A percentile compares a stretch with the other conserved stretches of the same genome.
Evolutionary conservation across 1,140 invertebrate genomes (phyloP).

Genomic region (Tetramorium parvispinum): DNA sequence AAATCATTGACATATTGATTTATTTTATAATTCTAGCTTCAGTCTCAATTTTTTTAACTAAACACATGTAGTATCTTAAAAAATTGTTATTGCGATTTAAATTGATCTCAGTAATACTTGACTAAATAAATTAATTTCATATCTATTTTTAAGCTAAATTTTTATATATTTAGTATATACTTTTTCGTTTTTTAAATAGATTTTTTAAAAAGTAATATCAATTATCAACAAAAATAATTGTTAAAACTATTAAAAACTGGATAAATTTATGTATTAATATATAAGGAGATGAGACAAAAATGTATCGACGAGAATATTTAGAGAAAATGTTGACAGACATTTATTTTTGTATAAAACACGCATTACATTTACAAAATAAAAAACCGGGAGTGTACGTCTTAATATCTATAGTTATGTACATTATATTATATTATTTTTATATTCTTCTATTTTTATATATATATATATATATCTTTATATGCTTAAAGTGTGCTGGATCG

Average conservation of each 20-base stretch:
- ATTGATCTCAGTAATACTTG: too few relatives aligned
- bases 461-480: not conserved
- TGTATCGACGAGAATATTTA: not conserved
- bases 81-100: too few relatives aligned
- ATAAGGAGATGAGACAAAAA: not conserved
- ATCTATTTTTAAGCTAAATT: too few relatives aligned
- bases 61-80: too few relatives aligned
- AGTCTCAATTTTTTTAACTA: too few relatives aligned
- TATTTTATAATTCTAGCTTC: too few relatives aligned
- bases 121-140: too few relatives aligned
- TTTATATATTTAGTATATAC: too few relatives aligned
- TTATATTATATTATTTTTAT: constrained; percentile 71
- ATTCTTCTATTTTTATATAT: constrained; percentile 55
- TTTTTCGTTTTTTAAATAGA: too few relatives aligned
- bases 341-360: constrained; percentile 72
- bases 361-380: constrained; percentile 69
- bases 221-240: too few relatives aligned
- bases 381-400: constrained; percentile 39
- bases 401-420: constrained; percentile 60
- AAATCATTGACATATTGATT: too few relatives aligned
- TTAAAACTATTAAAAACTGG: not conserved
- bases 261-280: not conserved
- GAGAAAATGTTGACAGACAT: constrained; percentile 37
- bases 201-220: too few relatives aligned
- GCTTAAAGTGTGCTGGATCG: not conserved